Conservation (phyloP, 2,888 invertebrate species). For the Heliconius erato region DNA sequence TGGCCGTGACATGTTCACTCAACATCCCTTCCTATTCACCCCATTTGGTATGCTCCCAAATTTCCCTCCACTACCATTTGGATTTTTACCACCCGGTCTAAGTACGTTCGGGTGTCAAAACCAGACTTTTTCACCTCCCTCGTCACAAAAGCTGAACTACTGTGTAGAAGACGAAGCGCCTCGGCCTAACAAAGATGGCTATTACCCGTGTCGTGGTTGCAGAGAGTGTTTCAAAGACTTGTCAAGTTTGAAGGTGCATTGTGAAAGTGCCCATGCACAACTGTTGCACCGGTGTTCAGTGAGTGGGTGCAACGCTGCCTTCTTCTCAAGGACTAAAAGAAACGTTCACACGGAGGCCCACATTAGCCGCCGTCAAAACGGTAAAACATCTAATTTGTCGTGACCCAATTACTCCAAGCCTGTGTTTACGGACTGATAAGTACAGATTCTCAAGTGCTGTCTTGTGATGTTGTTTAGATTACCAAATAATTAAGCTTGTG, state of each 20-base stretch:
- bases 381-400: conserved; percentile 64
- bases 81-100: conserved; percentile 78
- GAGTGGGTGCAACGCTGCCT: conserved; percentile 91
- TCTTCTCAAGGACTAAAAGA: conserved; percentile 91
- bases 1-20: conserved; percentile 76
- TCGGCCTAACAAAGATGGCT: conserved; percentile 88
- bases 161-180: conserved; percentile 89
- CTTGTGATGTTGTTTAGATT: conserved; percentile 79
- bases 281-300: conserved; percentile 92
- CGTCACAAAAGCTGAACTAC: conserved; percentile 82
- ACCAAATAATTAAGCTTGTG: conserved; percentile 66
- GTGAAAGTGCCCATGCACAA: conserved; percentile 88
- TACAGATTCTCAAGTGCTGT: conserved; percentile 64
- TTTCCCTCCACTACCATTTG: conserved; percentile 78
- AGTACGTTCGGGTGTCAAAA: conserved; percentile 76
- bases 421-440: conserved; percentile 45
- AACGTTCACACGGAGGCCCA: conserved; percentile 91
- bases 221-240: conserved; percentile 87
- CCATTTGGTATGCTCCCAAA: conserved; percentile 82
- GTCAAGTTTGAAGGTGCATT: conserved; percentile 89
- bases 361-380: conserved; percentile 72
- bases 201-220: conserved; percentile 90
- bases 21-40: conserved; percentile 80
- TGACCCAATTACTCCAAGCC: conserved; percentile 65
- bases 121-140: conserved; percentile 72